Evolutionary conservation across 2,797 vertebrate genomes (phyloP), one percentile per base, ranked within the genome.

Genomic region (Epinephelus malabaricus): DNA sequence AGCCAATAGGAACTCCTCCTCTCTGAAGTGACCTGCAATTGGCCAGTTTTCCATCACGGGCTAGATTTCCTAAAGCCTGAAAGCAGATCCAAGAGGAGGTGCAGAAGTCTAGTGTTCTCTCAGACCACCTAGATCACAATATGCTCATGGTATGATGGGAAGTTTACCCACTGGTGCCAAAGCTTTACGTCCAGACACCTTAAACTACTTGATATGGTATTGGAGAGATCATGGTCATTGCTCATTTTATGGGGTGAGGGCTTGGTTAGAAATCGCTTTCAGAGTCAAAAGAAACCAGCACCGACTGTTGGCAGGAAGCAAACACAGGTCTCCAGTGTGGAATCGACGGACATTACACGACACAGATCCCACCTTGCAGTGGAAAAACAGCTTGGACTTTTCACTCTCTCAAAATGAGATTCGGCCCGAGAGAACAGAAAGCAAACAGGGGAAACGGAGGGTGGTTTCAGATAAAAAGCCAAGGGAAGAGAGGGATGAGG

Each of bases 391-490:
- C 23, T 65, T 73, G 40, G 50, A 80, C 67, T 81, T 61, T 74
- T 71, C 51, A 50, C 50, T 50, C 62, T 43, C 34, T 60, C n/a
- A 55, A 87, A 82, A 80, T 82, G 38, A 73, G 76, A 85, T 80
- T 72, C 45, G 21, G 30, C 78, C 54, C 7, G 0, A 64, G 55
- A 76, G 63, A 81, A 79, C 30, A 70, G 53, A 76, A 61, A 81
- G 40, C 50, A 78, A 87, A 83, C 49, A n/a, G 38, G 51, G 61
- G 27, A 80, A 76, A 79, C 51, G 14, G 68, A 78, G 55, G 72
- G 50, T 25, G 61, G 68, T 81, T 88, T 85, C 62, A 84, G 76
- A 84, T 78, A 65, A 79, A 86, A 85, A 83, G 70, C 73, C 73
- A 73, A 61, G 58, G 25, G 53, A 76, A 73, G 59, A 67, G 34